Base-by-base conservation (phyloP, 2,797 vertebrate genomes). In the Chelidonichthys spinosus region DNA sequence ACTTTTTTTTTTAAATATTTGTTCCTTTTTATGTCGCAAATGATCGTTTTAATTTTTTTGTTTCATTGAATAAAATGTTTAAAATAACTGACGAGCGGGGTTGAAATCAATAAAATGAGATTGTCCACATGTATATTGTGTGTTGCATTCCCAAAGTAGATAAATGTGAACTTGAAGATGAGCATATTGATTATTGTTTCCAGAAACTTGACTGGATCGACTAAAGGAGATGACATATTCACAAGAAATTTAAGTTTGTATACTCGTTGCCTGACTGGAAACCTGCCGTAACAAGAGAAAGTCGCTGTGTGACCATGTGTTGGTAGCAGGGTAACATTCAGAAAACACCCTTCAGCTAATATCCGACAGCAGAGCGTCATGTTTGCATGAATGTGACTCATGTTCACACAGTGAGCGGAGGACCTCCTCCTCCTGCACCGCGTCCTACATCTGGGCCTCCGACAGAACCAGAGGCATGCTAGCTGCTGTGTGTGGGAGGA, bases 391-490 rank as follows among this genome's bases (percentile, higher is more conserved):
- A 72, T 15, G 14, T 8, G 44, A 46, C 42, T 65, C 53, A 66
- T 54, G 44, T 69, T 74, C 71, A 73, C 67, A 83, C 14, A 15
- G 33, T 2, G 5, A 82, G 15, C 54, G 7, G 47, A 58, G 49
- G 43, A 58, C 50, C 70, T 37, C 67, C 52, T 75, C 72, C 25
- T 72, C 36, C 54, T 74, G n/a, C 69, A 64, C 68, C 44, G 40
- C 68, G 81, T 52, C 77, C 18, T 79, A 43, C 43, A 65, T 73
- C 68, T 78, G 80, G 61, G 37, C 63, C 44, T 69, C 37, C 75
- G 56, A 71, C 65, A 69, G 52, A 55, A 58, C 68, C 42, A 61
- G 46, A 68, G 73, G 70, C 36, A 43, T 72, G 47, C 72, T 76
- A 37, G 18, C 50, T 33, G 49, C 46, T 32, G 61, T 55, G 40